phyloP scores from a whole-genome alignment of 2,888 invertebrate species.

The Panorpa germanica region DNA sequence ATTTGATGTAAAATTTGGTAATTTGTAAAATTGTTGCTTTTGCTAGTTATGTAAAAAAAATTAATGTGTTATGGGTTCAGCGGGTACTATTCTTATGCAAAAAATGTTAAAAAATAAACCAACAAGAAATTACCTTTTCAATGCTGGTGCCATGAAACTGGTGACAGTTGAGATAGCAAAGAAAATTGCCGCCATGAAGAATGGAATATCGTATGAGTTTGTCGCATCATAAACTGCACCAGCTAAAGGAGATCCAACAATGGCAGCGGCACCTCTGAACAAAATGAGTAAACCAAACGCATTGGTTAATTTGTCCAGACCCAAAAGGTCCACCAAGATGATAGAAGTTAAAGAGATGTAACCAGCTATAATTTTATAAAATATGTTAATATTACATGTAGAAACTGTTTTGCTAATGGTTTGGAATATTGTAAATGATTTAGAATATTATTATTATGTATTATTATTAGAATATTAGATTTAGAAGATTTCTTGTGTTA shows the following conservation, averaged over 20 bases:
- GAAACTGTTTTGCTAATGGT: too few species aligned
- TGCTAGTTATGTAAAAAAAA: too few species aligned
- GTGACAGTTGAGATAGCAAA: slow-evolving; percentile 70
- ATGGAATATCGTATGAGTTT: slow-evolving; percentile 67
- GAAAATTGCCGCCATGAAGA: slow-evolving; percentile 80
- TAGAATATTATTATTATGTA: too few species aligned
- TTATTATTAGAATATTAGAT: too few species aligned
- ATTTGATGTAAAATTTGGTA: slow-evolving; percentile 6
- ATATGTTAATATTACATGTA: slow-evolving; percentile 1
- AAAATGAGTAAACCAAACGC: slow-evolving; percentile 92
- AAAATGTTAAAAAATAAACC: slow-evolving; percentile 5
- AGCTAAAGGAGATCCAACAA: slow-evolving; percentile 65
- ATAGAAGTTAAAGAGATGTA: slow-evolving; percentile 97
- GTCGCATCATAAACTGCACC: slow-evolving; percentile 86
- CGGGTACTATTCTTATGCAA: background rate
- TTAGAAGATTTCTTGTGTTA: too few species aligned
- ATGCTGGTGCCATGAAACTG: slow-evolving; percentile 63
- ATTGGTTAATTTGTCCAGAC: slow-evolving; percentile 88
- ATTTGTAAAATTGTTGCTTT: background rate
- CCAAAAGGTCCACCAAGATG: slow-evolving; percentile 88
- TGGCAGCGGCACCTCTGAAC: slow-evolving; percentile 87
- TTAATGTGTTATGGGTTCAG: too few species aligned
- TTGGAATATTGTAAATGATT: too few species aligned
- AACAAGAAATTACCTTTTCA: slow-evolving; percentile 32
- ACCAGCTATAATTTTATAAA: slow-evolving; percentile 45